These are phyloP conservation scores for Mastomys coucha DNA, from an alignment of 2,113 vertebrate genomes.

Conservation along the genomic window DNA sequence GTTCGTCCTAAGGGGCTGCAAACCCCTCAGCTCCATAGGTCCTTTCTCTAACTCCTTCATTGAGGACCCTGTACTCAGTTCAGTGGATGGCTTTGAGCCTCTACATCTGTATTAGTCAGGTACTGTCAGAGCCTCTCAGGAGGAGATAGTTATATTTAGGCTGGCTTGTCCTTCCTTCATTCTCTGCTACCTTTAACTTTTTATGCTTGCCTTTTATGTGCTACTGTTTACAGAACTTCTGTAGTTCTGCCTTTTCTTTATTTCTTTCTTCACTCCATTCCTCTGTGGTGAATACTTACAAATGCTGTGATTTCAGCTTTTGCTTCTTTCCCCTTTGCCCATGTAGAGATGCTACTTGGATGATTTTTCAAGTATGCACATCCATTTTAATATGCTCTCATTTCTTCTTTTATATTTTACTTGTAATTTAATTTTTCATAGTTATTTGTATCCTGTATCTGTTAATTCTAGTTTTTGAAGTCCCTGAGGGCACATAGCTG, in stretches of 20 bases:
- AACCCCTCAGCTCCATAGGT: too few relatives aligned
- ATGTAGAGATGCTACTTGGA: not conserved
- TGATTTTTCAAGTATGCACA: not conserved
- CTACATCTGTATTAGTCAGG: too few relatives aligned
- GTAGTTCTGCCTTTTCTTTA: not conserved
- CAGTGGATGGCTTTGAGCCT: too few relatives aligned
- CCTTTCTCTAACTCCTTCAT: too few relatives aligned
- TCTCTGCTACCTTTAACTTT: not conserved
- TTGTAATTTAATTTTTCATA: not conserved
- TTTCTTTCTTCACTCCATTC: not conserved
- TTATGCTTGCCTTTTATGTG: not conserved
- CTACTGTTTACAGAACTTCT: not conserved
- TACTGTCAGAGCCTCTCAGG: too few relatives aligned
- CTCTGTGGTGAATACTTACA: not conserved
- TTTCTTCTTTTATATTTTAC: conserved; percentile 16
- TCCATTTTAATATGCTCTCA: conserved; percentile 9
- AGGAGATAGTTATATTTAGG: too few relatives aligned
- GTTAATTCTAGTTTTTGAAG: conserved; percentile 1
- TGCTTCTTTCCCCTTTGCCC: not conserved
- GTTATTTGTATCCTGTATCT: not conserved
- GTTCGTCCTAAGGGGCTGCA: too few relatives aligned
- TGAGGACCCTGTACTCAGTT: too few relatives aligned
- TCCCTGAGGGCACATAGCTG: not conserved
- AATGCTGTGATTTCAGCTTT: conserved; percentile 7
- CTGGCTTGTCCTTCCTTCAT: too few relatives aligned